Conservation (phyloP, 2,888 invertebrate species). For the Temnothorax rugatulus region DNA sequence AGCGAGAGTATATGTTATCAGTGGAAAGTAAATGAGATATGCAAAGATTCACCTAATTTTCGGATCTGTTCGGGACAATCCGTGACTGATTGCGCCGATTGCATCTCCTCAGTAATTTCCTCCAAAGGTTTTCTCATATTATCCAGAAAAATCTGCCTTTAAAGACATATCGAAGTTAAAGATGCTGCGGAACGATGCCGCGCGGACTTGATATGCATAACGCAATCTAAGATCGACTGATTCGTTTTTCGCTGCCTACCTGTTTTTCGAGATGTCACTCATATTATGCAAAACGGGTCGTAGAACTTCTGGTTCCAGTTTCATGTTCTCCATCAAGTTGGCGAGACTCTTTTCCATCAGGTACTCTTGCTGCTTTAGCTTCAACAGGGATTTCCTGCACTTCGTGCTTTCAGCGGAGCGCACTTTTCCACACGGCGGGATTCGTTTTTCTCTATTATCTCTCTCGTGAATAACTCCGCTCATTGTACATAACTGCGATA, state of each 20-base stretch:
- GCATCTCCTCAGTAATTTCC: slow-evolving; percentile 74
- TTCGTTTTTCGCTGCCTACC: slow-evolving; percentile 71
- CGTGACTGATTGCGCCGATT: slow-evolving; percentile 70
- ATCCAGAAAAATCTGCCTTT: slow-evolving; percentile 67
- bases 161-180: slow-evolving; percentile 33
- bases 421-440: slow-evolving; percentile 20
- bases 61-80: slow-evolving; percentile 70
- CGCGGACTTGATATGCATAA: slow-evolving; percentile 30
- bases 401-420: slow-evolving; percentile 68
- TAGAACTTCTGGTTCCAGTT: slow-evolving; percentile 72
- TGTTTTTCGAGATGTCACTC: slow-evolving; percentile 68
- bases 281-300: slow-evolving; percentile 73
- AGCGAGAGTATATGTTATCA: background rate
- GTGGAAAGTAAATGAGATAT: background rate
- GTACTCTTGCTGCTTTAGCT: slow-evolving; percentile 81
- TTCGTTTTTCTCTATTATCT: slow-evolving; percentile 1
- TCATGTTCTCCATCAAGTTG: slow-evolving; percentile 77
- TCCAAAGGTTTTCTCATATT: slow-evolving; percentile 64
- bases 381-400: slow-evolving; percentile 75
- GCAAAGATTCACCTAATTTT: slow-evolving; percentile 77
- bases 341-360: slow-evolving; percentile 79
- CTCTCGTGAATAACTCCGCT: background rate
- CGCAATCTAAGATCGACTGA: slow-evolving; percentile 38
- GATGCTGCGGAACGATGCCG: background rate
- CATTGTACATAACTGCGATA: slow-evolving; percentile 13